Evolutionary conservation across 2,113 vertebrate genomes (phyloP), one percentile per base, ranked within the genome.

Genomic region (Phalacrocorax pelagicus): DNA sequence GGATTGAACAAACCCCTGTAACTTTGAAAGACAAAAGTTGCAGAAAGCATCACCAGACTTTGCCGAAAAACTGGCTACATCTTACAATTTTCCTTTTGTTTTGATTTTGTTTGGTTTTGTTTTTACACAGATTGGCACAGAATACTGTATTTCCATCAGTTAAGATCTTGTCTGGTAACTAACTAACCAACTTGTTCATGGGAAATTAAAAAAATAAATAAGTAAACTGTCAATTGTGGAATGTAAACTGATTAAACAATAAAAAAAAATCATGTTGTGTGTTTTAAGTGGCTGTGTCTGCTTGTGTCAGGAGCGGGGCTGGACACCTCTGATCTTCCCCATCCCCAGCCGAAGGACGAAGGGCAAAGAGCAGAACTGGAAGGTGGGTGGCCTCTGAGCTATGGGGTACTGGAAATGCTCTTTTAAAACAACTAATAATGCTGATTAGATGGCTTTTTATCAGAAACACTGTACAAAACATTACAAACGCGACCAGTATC

Each of bases 241-340:
- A 98, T 98, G 98, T 98, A 98, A 98, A 98, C 98, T 98, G 98
- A 98, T 98, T 98, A 98, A 98, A 98, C 96, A 97, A 98, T 98
- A 98, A 98, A 98, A 97, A 97, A 97, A 97, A 98, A 97, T 86
- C 96, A 97, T 98, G 97, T 98, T 98, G 98, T 98, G 98, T 98
- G 98, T 98, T 98, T 98, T 98, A 97, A 97, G 91, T 1, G 18
- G 47, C 49, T 72, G 71, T 74, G 92, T 97, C 91, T 98, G 75
- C 74, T 97, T 98, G 63, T 92, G 77, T 95, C 32, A 26, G 55
- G 52, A 66, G 38, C 0, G 2, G 26, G 27, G 30, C 30, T 15
- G 29, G 58, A 46, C 18, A 55, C 29, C 36, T 73, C 77, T 77
- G 52, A 61, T 49, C 14, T 46, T 23, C 19, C 47, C 27, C 34